Percentiles rank a stretch among this genome's conserved stretches.
Evolutionary conservation across 2,888 invertebrate species (phyloP).

Genomic region (Drosophila hawaiiensis): DNA sequence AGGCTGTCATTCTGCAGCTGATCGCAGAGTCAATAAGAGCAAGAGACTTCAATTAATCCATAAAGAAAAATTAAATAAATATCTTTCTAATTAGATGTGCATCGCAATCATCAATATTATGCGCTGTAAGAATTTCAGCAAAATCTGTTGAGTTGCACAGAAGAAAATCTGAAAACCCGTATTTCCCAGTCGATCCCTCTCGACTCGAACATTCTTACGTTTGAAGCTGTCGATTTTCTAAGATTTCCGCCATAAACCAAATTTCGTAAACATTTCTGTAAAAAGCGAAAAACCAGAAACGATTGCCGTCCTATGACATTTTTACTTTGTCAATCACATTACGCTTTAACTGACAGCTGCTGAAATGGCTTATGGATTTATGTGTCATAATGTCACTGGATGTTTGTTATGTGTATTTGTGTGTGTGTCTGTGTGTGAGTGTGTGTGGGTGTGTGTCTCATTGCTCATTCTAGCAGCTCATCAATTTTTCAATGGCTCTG

Average conservation of each 20-base stretch:
- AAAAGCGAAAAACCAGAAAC: background rate
- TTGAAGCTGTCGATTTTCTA: background rate
- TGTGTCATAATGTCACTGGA: constrained; percentile 32
- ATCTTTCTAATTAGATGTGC: background rate
- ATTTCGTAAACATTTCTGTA: background rate
- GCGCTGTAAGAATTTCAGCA: background rate
- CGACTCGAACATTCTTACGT: background rate
- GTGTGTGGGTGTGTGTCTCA: constrained; percentile 12
- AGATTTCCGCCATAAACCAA: background rate
- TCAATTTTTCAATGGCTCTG: constrained; percentile 64
- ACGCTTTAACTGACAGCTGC: constrained; percentile 44
- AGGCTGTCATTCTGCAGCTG: no score
- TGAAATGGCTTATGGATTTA: constrained; percentile 31
- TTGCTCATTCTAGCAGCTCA: constrained; percentile 49
- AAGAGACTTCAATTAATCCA: background rate
- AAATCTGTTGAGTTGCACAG: background rate
- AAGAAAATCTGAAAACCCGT: background rate
- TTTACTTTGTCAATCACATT: constrained; percentile 27
- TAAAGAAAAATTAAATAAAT: no score
- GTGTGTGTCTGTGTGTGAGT: background rate
- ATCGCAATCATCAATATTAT: background rate
- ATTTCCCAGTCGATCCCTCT: background rate
- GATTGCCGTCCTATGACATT: constrained; percentile 16
- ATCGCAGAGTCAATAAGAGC: background rate
- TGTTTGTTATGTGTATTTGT: background rate